These are phyloP conservation scores for Phylloscopus whistleri DNA, from an alignment of 2,113 vertebrate genomes.

Conservation along the genomic window DNA sequence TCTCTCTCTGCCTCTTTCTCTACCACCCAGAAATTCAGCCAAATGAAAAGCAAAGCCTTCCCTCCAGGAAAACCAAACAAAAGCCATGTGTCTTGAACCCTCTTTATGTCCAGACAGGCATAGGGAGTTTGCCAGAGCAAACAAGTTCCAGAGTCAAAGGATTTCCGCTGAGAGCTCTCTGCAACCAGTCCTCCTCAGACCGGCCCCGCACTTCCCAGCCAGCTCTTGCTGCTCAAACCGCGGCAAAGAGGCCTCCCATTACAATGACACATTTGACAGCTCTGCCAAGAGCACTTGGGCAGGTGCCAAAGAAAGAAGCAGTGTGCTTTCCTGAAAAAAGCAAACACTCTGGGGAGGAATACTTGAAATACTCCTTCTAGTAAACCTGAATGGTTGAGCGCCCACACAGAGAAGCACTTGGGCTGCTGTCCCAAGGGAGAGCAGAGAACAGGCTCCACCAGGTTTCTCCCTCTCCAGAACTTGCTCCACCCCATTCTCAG, in stretches of 20 bases:
- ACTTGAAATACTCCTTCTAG: conserved; percentile 44
- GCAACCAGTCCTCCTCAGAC: conserved; percentile 42
- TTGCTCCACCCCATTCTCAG: neutral
- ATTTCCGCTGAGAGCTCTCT: conserved; percentile 65
- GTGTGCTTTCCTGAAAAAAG: conserved; percentile 6
- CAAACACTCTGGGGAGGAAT: conserved; percentile 11
- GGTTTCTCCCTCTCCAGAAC: neutral
- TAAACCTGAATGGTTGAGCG: neutral
- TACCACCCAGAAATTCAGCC: conserved; percentile 48
- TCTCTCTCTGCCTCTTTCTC: neutral
- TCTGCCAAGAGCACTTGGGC: conserved; percentile 59
- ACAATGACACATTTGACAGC: conserved; percentile 58
- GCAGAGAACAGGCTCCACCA: neutral
- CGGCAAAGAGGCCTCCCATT: conserved; percentile 52
- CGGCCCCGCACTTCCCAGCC: conserved; percentile 27
- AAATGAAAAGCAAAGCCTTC: conserved; percentile 53
- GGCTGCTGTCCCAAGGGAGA: neutral
- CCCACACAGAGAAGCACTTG: neutral
- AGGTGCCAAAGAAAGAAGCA: conserved; percentile 43
- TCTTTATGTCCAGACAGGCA: conserved; percentile 57
- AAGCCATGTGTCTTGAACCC: conserved; percentile 52
- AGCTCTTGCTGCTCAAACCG: conserved; percentile 39
- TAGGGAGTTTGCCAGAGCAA: conserved; percentile 61
- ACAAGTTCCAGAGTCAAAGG: conserved; percentile 62
- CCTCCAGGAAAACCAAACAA: conserved; percentile 63